phyloP scores from a whole-genome alignment of 2,113 vertebrate species.

The Scolopax mira region DNA sequence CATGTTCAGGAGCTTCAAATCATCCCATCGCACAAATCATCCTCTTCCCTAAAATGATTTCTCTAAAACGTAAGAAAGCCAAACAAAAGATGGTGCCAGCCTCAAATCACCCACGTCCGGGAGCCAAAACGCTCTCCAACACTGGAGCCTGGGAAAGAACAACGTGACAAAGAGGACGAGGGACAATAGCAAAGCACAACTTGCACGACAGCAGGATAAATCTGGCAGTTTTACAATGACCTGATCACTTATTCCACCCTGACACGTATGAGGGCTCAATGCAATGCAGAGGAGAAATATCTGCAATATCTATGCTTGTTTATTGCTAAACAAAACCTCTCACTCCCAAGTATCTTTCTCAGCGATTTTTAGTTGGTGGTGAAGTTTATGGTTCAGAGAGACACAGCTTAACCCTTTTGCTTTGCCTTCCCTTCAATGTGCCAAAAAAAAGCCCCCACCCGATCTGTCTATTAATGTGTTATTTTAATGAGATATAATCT shows the following conservation, averaged over 20 bases:
- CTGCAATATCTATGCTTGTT: neutral
- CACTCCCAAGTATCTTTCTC: neutral
- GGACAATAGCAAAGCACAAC: slow-evolving; percentile 29
- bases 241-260: neutral
- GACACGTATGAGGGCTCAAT: neutral
- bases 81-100: slow-evolving; percentile 14
- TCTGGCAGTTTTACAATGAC: neutral
- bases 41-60: neutral
- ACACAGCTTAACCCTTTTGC: neutral
- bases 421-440: neutral
- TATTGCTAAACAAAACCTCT: neutral
- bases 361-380: neutral
- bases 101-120: neutral
- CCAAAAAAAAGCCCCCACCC: neutral
- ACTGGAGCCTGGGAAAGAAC: slow-evolving; percentile 9
- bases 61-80: slow-evolving; percentile 11
- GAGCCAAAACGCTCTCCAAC: slow-evolving; percentile 2
- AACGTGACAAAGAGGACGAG: neutral
- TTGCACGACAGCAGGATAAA: neutral
- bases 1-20: slow-evolving; percentile 10
- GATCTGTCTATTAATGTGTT: neutral
- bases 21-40: neutral
- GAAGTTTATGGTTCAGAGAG: neutral
- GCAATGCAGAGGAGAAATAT: slow-evolving; percentile 9
- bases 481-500: slow-evolving; percentile 23